These are phyloP conservation scores for Ciconia nigra DNA, from an alignment of 2,797 vertebrate genomes.

Conservation along the genomic window DNA sequence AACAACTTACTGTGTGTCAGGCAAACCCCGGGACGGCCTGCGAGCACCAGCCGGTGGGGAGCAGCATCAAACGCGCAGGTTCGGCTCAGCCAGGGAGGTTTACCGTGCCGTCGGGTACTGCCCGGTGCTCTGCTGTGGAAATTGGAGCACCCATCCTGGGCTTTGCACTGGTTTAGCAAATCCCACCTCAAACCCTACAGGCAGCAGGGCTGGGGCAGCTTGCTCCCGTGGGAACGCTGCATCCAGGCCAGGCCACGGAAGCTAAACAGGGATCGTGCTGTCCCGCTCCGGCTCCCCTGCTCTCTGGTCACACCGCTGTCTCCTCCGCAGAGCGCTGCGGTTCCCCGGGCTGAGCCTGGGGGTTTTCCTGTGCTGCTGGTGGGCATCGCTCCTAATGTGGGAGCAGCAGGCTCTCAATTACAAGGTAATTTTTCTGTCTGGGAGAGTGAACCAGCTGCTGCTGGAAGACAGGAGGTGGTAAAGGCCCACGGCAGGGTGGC, in stretches of 20 bases:
- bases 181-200: not conserved
- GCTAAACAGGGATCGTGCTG: not conserved
- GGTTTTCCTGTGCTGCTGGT: not conserved
- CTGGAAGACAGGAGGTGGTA: too few species aligned
- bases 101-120: accelerated
- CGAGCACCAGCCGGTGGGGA: not conserved
- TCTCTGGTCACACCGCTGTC: not conserved
- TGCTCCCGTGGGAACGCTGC: accelerated
- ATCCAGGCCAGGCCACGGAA: not conserved
- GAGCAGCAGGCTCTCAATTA: too few species aligned
- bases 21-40: not conserved
- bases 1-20: not conserved
- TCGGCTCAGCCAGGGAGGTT: not conserved
- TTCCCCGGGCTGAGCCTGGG: not conserved
- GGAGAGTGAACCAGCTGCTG: not conserved
- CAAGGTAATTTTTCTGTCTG: not conserved
- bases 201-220: not conserved
- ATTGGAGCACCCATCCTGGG: accelerated
- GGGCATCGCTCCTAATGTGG: not conserved
- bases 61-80: not conserved
- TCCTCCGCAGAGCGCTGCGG: not conserved
- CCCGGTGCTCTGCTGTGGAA: not conserved
- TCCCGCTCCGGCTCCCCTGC: not conserved
- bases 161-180: not conserved
- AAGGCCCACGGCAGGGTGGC: not conserved